Conservation (phyloP, 2,888 invertebrate species). For the Steinernema carpocapsae region DNA sequence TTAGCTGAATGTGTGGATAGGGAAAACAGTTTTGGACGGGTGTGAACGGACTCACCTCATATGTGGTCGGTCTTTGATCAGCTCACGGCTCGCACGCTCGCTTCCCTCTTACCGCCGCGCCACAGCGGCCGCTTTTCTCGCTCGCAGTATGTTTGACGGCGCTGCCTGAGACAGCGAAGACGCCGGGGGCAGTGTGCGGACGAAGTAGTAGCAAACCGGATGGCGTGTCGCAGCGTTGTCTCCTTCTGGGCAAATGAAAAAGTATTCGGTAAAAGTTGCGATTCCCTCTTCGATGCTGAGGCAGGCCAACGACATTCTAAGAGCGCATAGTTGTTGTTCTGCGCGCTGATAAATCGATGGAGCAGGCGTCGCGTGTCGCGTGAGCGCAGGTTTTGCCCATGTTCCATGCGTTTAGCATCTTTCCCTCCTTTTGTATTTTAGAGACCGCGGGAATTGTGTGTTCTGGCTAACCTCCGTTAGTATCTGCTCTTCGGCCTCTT, state of each 20-base stretch:
- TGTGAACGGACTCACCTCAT: slow-evolving; percentile 25
- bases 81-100: slow-evolving; percentile 22
- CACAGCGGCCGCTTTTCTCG: slow-evolving; percentile 30
- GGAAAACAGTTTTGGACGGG: background rate
- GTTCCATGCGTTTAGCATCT: background rate
- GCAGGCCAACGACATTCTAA: slow-evolving; percentile 26
- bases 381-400: slow-evolving; percentile 28
- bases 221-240: slow-evolving; percentile 16
- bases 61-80: slow-evolving; percentile 23
- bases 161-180: slow-evolving; percentile 14
- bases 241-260: slow-evolving; percentile 18
- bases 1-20: too few species aligned
- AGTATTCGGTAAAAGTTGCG: slow-evolving; percentile 30
- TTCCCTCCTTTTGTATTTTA: background rate
- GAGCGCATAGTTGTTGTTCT: slow-evolving; percentile 28
- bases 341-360: slow-evolving; percentile 33
- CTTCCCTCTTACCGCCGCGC: slow-evolving; percentile 28
- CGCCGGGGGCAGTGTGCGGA: background rate
- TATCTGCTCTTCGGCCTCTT: too few species aligned
- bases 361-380: slow-evolving; percentile 32
- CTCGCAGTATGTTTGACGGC: slow-evolving; percentile 18
- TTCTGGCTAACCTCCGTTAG: too few species aligned
- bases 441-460: background rate
- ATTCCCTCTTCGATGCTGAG: slow-evolving; percentile 20
- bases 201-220: slow-evolving; percentile 28